These are phyloP conservation scores for Hippolais icterina DNA, from an alignment of 2,113 vertebrate species.

Conservation along the genomic window DNA sequence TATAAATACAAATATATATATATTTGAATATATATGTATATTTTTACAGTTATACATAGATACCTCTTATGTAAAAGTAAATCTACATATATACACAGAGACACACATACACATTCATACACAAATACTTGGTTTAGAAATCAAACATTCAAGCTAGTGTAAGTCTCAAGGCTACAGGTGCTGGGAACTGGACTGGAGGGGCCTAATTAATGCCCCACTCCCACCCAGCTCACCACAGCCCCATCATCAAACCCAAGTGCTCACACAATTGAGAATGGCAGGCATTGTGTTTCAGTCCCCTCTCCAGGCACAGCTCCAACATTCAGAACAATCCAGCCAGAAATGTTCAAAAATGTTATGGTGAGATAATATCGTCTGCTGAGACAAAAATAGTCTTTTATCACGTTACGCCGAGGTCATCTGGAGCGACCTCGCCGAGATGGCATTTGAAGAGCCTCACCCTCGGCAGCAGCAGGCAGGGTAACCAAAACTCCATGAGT, in stretches of 20 bases:
- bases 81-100: rapidly evolving
- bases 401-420: not conserved
- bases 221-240: not conserved
- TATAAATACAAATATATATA: not conserved
- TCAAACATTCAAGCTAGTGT: not conserved
- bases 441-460: not conserved
- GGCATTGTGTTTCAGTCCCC: not conserved
- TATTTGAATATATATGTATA: no score
- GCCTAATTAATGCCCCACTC: not conserved
- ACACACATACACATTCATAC: not conserved
- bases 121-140: not conserved
- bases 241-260: not conserved
- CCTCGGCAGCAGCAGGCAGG: not conserved
- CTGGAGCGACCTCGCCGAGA: not conserved
- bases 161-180: not conserved
- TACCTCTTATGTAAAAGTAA: no score
- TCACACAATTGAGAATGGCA: constrained; percentile 14
- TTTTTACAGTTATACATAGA: no score
- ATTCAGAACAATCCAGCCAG: constrained; percentile 2
- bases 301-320: constrained; percentile 40
- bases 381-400: not conserved
- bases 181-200: not conserved
- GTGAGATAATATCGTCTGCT: constrained; percentile 48
- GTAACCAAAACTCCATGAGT: rapidly evolving
- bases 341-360: not conserved